phyloP scores from a whole-genome alignment of 2,113 vertebrate genomes.

The Gorsachius goisagi region DNA sequence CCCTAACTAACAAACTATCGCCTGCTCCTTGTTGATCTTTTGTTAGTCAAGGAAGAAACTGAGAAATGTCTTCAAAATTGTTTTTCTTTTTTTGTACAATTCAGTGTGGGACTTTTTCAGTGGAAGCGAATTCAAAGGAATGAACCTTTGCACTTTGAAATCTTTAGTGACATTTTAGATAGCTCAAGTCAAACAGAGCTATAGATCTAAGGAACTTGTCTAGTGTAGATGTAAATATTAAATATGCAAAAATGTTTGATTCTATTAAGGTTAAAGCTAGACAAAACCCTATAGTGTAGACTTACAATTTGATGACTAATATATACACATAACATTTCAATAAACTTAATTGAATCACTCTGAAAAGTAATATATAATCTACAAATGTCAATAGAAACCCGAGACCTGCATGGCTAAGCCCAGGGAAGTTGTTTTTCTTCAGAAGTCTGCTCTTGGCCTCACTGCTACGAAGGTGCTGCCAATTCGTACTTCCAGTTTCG shows the following conservation, averaged over 20 bases:
- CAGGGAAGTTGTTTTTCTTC: neutral
- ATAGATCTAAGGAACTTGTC: neutral
- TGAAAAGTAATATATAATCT: neutral
- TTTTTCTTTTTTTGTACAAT: neutral
- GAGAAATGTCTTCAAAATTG: neutral
- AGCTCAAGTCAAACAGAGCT: constrained; percentile 15
- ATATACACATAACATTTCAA: neutral
- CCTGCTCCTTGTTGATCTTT: neutral
- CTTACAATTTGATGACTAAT: neutral
- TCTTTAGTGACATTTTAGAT: neutral
- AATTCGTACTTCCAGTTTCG: constrained; percentile 1
- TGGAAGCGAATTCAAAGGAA: neutral
- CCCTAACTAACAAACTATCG: neutral
- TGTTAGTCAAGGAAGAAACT: neutral
- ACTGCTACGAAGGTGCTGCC: neutral
- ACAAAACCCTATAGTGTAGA: neutral
- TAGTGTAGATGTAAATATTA: constrained; percentile 15
- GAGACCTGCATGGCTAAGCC: neutral
- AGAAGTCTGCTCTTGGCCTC: neutral
- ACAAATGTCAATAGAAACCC: neutral
- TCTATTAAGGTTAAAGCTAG: neutral
- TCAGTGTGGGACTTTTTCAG: neutral
- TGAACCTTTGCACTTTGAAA: neutral
- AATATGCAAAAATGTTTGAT: neutral
- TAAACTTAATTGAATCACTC: neutral